Evolutionary conservation across 2,888 invertebrate genomes (phyloP), one percentile per base, ranked within the genome.

Genomic region (Sarcophaga variegata): DNA sequence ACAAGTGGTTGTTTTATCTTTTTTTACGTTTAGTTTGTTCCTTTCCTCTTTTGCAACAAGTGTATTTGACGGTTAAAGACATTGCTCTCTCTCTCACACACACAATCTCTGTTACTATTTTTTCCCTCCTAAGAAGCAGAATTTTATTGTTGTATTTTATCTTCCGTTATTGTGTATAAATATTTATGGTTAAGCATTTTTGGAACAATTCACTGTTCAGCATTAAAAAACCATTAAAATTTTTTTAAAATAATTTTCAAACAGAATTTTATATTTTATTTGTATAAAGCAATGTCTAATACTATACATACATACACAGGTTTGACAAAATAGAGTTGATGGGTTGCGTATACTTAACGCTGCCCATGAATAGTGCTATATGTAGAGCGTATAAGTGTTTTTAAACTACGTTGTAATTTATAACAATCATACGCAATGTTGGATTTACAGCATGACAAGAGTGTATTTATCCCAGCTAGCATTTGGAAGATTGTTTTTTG

Each of bases 21-120:
- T 64, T 22, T 10, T n/a, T 75, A 2, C 37, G 59, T 45, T 14
- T 45, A 27, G 17, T 37, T 72, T 60, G 12, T 47, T 74, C 6
- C 63, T 27, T 3, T 47, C 1, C 17, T 27, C 45, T 62, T 4
- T 4, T 47, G 66, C 76, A 82, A 82, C 82, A 82, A 82, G 62
- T 83, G 62, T 63, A 67, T 45, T 72, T 69, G n/a, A 63, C 60
- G 47, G 60, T 2, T 54, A 25, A 62, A 27, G n/a, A 49, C n/a
- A 67, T n/a, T 67, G 37, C 8, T 37, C 37, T 37, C 37, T 37
- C 37, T 37, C 37, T 37, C 37, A 8, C 37, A 8, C 0, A 4
- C 37, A 37, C 8, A 37, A 6, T 37, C 10, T 37, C 10, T 37
- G 8, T 37, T 37, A 8, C 22, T 22, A 22, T 22, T 22, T 22